These are phyloP conservation scores for Natrix natrix DNA, from an alignment of 2,797 vertebrate species.

Conservation along the genomic window DNA sequence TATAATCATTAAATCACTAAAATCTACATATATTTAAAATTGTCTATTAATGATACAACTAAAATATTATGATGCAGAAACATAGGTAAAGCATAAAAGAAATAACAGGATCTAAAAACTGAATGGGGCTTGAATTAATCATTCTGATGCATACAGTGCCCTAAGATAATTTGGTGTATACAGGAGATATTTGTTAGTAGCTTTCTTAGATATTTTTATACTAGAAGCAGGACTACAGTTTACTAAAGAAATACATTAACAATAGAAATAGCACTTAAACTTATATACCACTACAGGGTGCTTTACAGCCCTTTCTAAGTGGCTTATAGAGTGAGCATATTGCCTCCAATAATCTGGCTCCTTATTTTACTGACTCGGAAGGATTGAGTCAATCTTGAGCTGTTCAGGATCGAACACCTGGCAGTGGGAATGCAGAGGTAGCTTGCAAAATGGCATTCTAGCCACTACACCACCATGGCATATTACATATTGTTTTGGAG, in stretches of 20 bases:
- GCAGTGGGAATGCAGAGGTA: background rate
- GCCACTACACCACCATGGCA: background rate
- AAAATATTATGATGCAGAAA: background rate
- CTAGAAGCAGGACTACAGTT: constrained; percentile 1
- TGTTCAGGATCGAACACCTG: background rate
- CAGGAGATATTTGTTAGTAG: background rate
- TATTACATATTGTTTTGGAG: background rate
- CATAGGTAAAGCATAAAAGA: background rate
- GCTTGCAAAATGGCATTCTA: background rate
- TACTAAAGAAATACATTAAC: background rate
- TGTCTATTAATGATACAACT: background rate
- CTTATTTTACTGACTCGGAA: background rate
- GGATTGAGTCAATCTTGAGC: background rate
- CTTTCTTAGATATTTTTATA: background rate
- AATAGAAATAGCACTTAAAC: background rate
- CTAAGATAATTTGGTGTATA: background rate
- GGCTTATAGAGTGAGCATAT: background rate
- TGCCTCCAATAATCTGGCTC: background rate
- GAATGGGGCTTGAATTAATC: background rate
- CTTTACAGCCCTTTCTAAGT: background rate
- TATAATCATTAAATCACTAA: background rate
- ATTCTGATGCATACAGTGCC: background rate
- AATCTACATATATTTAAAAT: background rate
- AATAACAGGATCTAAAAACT: background rate
- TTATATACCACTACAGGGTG: background rate